These are phyloP conservation scores for Drosophila setifemur DNA, from an alignment of 1,140 invertebrate genomes.

Conservation along the genomic window DNA sequence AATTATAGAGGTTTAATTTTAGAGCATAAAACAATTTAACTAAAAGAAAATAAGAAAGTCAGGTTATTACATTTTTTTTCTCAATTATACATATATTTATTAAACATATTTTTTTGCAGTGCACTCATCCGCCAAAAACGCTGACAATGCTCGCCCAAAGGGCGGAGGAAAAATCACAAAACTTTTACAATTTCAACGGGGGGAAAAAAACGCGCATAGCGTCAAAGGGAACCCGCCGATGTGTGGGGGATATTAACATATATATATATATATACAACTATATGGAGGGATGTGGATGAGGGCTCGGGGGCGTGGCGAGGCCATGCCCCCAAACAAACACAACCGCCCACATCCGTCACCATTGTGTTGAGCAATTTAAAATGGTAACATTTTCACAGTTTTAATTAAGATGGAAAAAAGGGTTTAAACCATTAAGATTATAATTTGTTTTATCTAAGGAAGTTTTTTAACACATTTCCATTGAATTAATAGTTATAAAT, in stretches of 20 bases:
- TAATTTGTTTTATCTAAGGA: too few species aligned
- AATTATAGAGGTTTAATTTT: too few species aligned
- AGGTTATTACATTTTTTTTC: too few species aligned
- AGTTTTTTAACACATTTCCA: too few species aligned
- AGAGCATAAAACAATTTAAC: too few species aligned
- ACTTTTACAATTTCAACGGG: constrained; percentile 73
- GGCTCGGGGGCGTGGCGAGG: neutral
- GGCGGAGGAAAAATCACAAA: constrained; percentile 51
- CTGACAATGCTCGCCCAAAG: constrained; percentile 53
- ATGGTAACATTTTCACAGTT: too few species aligned
- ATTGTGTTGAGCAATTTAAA: constrained; percentile 27
- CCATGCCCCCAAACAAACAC: constrained; percentile 11
- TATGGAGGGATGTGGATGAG: neutral
- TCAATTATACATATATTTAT: too few species aligned
- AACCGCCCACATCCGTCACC: constrained; percentile 30
- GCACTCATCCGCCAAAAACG: constrained; percentile 14
- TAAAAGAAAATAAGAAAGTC: too few species aligned
- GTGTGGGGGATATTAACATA: too few species aligned
- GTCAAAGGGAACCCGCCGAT: constrained; percentile 61
- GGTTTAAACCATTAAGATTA: too few species aligned
- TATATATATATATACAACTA: neutral
- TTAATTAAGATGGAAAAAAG: too few species aligned
- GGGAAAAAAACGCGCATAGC: constrained; percentile 71
- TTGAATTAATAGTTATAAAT: too few species aligned
- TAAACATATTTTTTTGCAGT: neutral